Conservation (phyloP, 2,888 invertebrate genomes). For the Scrobipalpa costella region DNA sequence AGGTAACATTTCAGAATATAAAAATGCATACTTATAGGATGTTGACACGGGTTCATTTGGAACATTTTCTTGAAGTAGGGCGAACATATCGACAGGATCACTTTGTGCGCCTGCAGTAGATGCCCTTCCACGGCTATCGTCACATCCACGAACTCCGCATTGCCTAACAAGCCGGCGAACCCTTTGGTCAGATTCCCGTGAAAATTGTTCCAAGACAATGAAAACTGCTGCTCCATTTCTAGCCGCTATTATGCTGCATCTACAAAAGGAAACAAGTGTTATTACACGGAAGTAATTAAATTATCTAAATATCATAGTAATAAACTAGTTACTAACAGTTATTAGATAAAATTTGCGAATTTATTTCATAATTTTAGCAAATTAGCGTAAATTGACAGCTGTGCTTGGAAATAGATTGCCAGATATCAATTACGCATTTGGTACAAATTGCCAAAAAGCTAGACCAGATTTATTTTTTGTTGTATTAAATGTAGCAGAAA, state of each 20-base stretch:
- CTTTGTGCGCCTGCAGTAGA: conserved; percentile 85
- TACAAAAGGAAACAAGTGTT: conserved; percentile 37
- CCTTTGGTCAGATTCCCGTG: conserved; percentile 85
- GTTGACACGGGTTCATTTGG: conserved; percentile 84
- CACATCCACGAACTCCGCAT: conserved; percentile 82
- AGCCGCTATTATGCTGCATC: conserved; percentile 61
- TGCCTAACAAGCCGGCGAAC: conserved; percentile 82
- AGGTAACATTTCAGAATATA: no score
- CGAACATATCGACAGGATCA: conserved; percentile 86
- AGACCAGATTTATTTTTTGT: no score
- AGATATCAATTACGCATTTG: background rate
- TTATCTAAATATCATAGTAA: conserved; percentile 10
- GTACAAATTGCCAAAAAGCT: background rate
- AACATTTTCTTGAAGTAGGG: conserved; percentile 87
- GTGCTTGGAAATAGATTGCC: conserved; percentile 1
- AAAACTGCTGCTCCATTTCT: conserved; percentile 84
- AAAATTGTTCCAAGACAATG: conserved; percentile 88
- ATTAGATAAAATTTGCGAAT: conserved; percentile 20
- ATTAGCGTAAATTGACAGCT: conserved; percentile 36
- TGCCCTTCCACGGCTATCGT: conserved; percentile 84
- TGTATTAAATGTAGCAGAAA: no score
- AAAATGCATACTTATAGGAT: conserved; percentile 81
- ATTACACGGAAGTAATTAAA: background rate
- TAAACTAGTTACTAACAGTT: conserved; percentile 31
- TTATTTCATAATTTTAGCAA: conserved; percentile 26